Evolutionary conservation across 2,797 vertebrate species (phyloP).

Genomic region (Coccyzus lansbergi): DNA sequence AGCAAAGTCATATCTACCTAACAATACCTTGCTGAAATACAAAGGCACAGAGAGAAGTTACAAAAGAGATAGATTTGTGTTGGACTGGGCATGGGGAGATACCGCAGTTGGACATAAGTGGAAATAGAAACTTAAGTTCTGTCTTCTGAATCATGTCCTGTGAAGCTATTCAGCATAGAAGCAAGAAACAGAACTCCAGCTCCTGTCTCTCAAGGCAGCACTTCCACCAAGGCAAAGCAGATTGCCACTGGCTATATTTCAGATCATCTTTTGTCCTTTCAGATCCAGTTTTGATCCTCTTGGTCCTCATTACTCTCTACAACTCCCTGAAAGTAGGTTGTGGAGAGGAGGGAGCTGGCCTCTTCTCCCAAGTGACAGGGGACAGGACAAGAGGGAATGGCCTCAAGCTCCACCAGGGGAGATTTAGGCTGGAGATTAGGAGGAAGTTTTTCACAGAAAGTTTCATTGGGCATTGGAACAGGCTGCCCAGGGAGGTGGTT

Average conservation of each 20-base stretch:
- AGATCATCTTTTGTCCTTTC: neutral
- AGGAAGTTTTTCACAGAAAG: no score
- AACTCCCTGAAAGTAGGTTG: no score
- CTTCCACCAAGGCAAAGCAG: neutral
- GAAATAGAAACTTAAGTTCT: neutral
- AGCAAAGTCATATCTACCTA: neutral
- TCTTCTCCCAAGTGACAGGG: no score
- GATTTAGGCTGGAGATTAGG: no score
- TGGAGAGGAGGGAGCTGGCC: no score
- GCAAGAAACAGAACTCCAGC: neutral
- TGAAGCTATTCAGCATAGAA: neutral
- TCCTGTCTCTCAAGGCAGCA: neutral
- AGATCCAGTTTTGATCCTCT: neutral
- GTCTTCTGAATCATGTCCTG: neutral
- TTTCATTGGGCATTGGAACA: no score
- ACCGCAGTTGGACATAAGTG: neutral
- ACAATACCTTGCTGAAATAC: neutral
- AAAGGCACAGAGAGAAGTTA: neutral
- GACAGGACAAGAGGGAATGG: no score
- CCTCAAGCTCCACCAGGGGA: no score
- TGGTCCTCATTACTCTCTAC: no score
- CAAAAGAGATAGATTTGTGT: neutral
- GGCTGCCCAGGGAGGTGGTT: no score
- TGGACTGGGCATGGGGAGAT: neutral
- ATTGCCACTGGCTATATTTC: neutral